Evolutionary conservation across 1,140 invertebrate species (phyloP).

Genomic region (Muscidifurax raptorellus): DNA sequence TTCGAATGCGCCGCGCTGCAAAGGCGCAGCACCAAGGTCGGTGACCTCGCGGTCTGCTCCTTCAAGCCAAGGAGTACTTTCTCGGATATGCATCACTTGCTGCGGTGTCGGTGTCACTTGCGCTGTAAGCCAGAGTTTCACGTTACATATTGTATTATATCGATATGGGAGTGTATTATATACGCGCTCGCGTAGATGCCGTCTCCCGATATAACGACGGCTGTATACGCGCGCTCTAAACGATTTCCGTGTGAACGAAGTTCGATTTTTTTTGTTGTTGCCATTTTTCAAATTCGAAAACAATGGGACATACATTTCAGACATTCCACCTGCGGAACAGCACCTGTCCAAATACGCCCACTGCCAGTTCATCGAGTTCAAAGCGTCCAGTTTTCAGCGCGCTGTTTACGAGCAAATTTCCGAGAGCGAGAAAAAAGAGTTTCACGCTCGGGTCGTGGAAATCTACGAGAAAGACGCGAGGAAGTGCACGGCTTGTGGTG

Average conservation of each 20-base stretch:
- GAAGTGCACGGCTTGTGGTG: slow-evolving; percentile 75
- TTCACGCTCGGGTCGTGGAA: slow-evolving; percentile 70
- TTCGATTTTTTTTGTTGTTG: too few relatives aligned
- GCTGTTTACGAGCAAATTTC: slow-evolving; percentile 75
- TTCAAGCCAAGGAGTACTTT: slow-evolving; percentile 57
- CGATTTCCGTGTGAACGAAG: too few relatives aligned
- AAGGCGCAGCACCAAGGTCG: slow-evolving; percentile 57
- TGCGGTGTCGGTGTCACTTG: slow-evolving; percentile 54
- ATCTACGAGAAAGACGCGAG: slow-evolving; percentile 73
- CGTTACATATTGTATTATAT: slow-evolving; percentile 10
- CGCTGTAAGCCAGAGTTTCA: slow-evolving; percentile 46
- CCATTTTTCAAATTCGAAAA: not conserved
- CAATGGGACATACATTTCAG: not conserved
- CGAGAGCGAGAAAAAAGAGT: slow-evolving; percentile 70
- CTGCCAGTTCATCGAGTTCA: slow-evolving; percentile 77
- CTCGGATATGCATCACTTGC: slow-evolving; percentile 61
- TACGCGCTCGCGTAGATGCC: too few relatives aligned
- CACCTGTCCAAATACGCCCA: slow-evolving; percentile 73
- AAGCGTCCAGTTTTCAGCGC: slow-evolving; percentile 68
- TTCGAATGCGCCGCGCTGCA: slow-evolving; percentile 76
- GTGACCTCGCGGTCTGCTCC: slow-evolving; percentile 42
- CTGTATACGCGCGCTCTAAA: too few relatives aligned
- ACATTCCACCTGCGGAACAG: not conserved
- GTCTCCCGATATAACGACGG: too few relatives aligned
- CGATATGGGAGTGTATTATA: too few relatives aligned